Percentiles rank a stretch among this genome's conserved stretches.
These are phyloP conservation scores for Drosophila pullipes DNA, from an alignment of 2,888 invertebrate genomes.

Conservation along the genomic window DNA sequence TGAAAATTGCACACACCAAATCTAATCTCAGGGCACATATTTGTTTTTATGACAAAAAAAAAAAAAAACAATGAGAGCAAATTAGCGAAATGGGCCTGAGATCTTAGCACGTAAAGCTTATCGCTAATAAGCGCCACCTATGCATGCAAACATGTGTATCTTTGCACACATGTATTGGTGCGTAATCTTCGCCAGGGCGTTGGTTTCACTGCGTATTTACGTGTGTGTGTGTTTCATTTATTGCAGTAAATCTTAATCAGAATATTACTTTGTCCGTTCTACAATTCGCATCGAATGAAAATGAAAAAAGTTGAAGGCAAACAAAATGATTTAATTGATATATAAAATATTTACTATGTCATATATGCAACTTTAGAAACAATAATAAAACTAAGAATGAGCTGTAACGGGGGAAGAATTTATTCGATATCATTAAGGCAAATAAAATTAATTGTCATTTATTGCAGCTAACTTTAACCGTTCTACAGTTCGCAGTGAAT, in stretches of 20 bases:
- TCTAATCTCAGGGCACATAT: conserved; percentile 66
- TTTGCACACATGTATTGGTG: conserved; percentile 3
- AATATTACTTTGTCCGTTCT: not conserved
- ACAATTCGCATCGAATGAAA: too few relatives aligned
- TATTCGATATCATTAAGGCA: not conserved
- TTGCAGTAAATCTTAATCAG: not conserved
- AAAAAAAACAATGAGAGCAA: conserved; percentile 25
- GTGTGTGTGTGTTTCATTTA: not conserved
- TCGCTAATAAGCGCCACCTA: conserved; percentile 54
- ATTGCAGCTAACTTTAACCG: not conserved
- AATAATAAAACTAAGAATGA: not conserved
- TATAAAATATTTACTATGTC: not conserved
- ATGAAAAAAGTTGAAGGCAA: not conserved
- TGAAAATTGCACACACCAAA: conserved; percentile 42
- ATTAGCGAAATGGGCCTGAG: conserved; percentile 19
- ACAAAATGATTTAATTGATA: not conserved
- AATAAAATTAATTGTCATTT: not conserved
- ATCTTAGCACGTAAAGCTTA: conserved; percentile 67
- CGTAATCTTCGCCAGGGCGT: conserved; percentile 3
- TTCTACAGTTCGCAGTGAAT: not conserved
- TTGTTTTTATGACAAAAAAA: conserved; percentile 46
- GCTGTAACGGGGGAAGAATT: not conserved
- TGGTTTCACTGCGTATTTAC: conserved; percentile 15
- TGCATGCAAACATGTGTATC: conserved; percentile 18
- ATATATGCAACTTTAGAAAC: not conserved